Conservation (phyloP, 2,888 invertebrate genomes). For the Sphinx pinastri region DNA sequence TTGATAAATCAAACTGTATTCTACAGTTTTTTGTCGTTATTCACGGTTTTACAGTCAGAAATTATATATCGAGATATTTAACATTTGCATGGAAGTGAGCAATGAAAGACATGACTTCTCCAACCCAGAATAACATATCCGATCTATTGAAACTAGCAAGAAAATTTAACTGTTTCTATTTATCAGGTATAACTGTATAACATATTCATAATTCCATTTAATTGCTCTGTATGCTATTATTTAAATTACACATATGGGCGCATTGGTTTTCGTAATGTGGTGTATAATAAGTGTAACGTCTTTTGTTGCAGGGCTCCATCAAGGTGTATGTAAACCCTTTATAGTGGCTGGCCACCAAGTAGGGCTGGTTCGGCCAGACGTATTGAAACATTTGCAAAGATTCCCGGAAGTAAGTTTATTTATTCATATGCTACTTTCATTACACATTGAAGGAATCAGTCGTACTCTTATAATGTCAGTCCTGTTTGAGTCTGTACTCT, state of each 20-base stretch:
- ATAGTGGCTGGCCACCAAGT: constrained; percentile 95
- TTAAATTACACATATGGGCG: too few species aligned
- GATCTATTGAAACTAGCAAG: constrained; percentile 90
- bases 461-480: too few species aligned
- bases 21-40: constrained; percentile 11
- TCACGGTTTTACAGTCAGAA: background rate
- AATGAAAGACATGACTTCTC: constrained; percentile 81
- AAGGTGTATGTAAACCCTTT: constrained; percentile 93
- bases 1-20: background rate
- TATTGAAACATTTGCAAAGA: constrained; percentile 90
- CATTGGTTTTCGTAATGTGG: too few species aligned
- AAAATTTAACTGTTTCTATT: constrained; percentile 95
- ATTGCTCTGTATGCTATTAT: too few species aligned
- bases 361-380: constrained; percentile 93
- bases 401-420: constrained; percentile 88
- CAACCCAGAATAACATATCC: constrained; percentile 72
- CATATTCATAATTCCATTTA: too few species aligned
- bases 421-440: too few species aligned
- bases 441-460: too few species aligned
- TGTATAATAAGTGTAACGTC: constrained; percentile 31
- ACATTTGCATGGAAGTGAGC: constrained; percentile 59
- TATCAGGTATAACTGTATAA: constrained; percentile 87
- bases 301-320: constrained; percentile 86
- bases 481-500: too few species aligned
- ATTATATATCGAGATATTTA: constrained; percentile 10